Evolutionary conservation across 2,797 vertebrate genomes (phyloP).

Genomic region (Myotis vivesi): DNA sequence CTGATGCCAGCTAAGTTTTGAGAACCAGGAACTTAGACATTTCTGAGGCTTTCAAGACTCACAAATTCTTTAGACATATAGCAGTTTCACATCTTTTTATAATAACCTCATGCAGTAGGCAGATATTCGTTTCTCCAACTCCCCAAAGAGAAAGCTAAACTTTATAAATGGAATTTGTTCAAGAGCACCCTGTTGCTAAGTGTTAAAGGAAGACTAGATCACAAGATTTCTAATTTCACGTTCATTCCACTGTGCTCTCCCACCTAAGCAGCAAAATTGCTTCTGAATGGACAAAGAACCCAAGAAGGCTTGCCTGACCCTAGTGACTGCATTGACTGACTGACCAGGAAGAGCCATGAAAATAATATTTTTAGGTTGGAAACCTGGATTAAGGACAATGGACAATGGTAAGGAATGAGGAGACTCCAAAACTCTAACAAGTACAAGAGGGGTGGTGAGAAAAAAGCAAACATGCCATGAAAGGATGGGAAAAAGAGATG

Average conservation of each 20-base stretch:
- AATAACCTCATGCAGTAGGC: neutral
- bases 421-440: neutral
- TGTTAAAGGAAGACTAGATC: neutral
- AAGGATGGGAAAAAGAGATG: neutral
- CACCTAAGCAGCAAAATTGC: neutral
- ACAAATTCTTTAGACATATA: neutral
- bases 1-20: neutral
- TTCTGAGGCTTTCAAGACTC: neutral
- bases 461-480: neutral
- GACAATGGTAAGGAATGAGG: neutral
- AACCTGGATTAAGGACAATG: neutral
- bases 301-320: neutral
- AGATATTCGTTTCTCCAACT: neutral
- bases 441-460: neutral
- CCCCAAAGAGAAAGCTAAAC: neutral
- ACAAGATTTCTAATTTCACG: neutral
- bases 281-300: neutral
- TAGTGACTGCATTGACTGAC: neutral
- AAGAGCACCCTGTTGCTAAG: neutral
- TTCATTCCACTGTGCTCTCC: neutral
- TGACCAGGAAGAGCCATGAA: no score
- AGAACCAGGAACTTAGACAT: neutral
- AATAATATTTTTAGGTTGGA: neutral
- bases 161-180: neutral
- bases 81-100: neutral